phyloP scores from a whole-genome alignment of 2,113 vertebrate species.

The Balaeniceps rex region DNA sequence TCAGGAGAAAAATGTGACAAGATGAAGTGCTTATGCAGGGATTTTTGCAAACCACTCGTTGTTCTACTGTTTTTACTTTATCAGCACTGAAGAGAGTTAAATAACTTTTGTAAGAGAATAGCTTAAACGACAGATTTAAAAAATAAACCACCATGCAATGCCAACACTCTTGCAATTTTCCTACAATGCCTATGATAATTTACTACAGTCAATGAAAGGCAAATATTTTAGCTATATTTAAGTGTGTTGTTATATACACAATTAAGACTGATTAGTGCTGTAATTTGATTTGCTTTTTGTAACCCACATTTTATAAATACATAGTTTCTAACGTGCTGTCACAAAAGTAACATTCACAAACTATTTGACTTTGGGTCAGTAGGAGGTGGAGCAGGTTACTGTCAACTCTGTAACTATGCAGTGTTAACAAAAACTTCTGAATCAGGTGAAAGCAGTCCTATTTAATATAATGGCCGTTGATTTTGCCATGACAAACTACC shows the following conservation, averaged over 20 bases:
- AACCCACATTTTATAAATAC: neutral
- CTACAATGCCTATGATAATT: neutral
- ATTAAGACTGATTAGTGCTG: neutral
- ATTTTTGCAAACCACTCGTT: neutral
- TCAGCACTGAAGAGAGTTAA: neutral
- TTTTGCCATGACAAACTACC: neutral
- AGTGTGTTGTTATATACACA: neutral
- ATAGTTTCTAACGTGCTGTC: fast-evolving
- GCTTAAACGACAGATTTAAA: neutral
- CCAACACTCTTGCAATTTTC: neutral
- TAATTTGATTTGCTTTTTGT: neutral
- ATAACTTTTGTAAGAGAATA: neutral
- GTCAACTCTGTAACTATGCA: neutral
- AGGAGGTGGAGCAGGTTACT: neutral
- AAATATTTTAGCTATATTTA: neutral
- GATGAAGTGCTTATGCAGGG: neutral
- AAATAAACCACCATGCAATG: neutral
- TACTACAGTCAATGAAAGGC: neutral
- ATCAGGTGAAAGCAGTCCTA: neutral
- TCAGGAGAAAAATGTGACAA: neutral
- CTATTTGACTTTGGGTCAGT: neutral
- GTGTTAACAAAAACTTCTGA: neutral
- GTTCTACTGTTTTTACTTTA: neutral
- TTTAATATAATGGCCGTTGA: neutral
- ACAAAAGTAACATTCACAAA: neutral